phyloP scores from a whole-genome alignment of 2,888 invertebrate genomes.

The Conus canariensis region DNA sequence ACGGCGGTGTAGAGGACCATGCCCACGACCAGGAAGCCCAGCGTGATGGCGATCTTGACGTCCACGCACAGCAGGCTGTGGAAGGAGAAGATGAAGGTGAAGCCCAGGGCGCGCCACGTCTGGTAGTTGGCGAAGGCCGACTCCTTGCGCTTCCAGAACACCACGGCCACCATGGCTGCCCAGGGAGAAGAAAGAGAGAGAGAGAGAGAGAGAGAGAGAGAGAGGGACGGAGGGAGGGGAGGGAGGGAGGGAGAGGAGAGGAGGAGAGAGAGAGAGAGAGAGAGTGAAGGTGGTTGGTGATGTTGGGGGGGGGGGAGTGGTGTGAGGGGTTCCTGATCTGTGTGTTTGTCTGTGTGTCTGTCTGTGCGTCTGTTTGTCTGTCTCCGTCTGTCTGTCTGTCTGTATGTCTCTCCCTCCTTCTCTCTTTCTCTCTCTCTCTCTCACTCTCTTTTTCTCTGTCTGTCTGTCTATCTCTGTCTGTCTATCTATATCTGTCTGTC shows the following conservation, averaged over 20 bases:
- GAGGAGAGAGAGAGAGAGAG: background rate
- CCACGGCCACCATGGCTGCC: constrained; percentile 65
- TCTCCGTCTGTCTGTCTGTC: too few species aligned
- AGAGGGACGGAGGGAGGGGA: background rate
- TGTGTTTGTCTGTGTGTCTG: background rate
- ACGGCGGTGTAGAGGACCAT: constrained; percentile 46
- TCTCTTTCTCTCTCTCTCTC: background rate
- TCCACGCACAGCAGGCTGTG: constrained; percentile 54
- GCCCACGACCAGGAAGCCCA: constrained; percentile 37
- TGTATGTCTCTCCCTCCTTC: too few species aligned
- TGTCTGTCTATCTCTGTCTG: too few species aligned
- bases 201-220: background rate
- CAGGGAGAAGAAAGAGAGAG: background rate
- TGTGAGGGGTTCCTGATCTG: background rate
- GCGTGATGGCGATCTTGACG: constrained; percentile 38
- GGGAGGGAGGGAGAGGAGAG: background rate
- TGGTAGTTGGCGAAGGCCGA: constrained; percentile 71
- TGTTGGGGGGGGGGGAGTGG: background rate
- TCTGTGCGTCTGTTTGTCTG: background rate
- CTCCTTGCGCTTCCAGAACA: constrained; percentile 64
- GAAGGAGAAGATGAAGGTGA: constrained; percentile 61
- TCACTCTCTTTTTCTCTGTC: too few species aligned
- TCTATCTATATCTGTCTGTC: too few species aligned
- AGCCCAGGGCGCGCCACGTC: constrained; percentile 64
- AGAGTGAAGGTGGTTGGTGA: background rate